Evolutionary conservation across 2,888 invertebrate genomes (phyloP).

Genomic region (Labia minor): DNA sequence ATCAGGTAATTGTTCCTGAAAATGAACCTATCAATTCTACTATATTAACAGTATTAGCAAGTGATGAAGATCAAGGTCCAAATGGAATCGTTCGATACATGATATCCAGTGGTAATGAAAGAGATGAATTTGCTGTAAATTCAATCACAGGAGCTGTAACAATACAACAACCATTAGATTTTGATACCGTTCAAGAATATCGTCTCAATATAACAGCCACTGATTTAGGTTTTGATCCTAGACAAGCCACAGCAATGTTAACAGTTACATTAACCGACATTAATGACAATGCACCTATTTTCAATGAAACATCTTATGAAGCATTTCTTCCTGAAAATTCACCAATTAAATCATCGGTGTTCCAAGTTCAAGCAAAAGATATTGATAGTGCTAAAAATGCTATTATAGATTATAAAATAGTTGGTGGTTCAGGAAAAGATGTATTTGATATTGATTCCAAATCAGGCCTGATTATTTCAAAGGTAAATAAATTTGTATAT

Average conservation of each 20-base stretch:
- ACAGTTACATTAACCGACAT: conserved; percentile 83
- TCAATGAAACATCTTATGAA: conserved; percentile 64
- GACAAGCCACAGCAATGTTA: conserved; percentile 64
- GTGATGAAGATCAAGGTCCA: conserved; percentile 75
- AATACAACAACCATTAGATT: conserved; percentile 71
- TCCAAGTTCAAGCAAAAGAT: conserved; percentile 65
- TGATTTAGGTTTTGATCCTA: conserved; percentile 73
- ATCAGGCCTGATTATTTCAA: conserved; percentile 65
- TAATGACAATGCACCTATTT: conserved; percentile 84
- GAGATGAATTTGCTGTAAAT: conserved; percentile 64
- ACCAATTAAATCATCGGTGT: conserved; percentile 61
- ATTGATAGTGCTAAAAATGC: conserved; percentile 81
- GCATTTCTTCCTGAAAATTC: conserved; percentile 76
- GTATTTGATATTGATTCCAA: conserved; percentile 66
- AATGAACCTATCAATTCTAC: conserved; percentile 78
- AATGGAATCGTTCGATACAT: conserved; percentile 80
- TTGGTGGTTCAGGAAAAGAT: conserved; percentile 61
- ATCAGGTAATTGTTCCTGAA: conserved; percentile 84
- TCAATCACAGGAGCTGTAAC: conserved; percentile 65
- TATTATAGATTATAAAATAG: conserved; percentile 69
- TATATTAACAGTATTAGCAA: conserved; percentile 72
- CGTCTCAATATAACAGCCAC: conserved; percentile 75
- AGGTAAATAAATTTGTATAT: conserved; percentile 39
- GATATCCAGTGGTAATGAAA: conserved; percentile 71
- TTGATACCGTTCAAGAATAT: conserved; percentile 74